A percentile compares a stretch with the other conserved stretches of the same genome.
Conservation (phyloP, 2,113 vertebrate genomes). For the Hemicordylus capensis region DNA sequence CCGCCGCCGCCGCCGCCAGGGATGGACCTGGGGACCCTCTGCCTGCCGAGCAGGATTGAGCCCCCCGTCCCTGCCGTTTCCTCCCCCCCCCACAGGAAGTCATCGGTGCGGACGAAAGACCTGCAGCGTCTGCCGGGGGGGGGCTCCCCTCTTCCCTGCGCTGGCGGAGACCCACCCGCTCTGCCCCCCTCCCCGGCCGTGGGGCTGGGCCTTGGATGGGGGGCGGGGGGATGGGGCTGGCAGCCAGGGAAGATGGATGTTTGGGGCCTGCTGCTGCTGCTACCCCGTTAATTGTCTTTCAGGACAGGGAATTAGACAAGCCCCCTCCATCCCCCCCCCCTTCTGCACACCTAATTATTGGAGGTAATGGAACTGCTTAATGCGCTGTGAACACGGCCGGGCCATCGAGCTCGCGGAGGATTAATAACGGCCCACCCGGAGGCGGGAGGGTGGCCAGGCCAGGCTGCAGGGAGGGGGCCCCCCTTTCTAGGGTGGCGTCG, state of each 20-base stretch:
- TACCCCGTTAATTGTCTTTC: constrained; percentile 84
- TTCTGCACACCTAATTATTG: constrained; percentile 86
- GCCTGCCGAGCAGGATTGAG: too few species aligned
- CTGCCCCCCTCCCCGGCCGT: background rate
- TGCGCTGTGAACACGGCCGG: constrained; percentile 83
- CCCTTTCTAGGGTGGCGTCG: background rate
- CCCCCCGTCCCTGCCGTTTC: too few species aligned
- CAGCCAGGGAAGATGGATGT: constrained; percentile 84
- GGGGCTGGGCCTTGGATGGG: background rate
- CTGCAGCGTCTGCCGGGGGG: too few species aligned
- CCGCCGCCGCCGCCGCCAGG: too few species aligned
- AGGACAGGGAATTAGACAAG: constrained; percentile 84
- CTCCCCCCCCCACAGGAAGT: too few species aligned
- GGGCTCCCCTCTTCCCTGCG: too few species aligned
- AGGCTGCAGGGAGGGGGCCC: background rate
- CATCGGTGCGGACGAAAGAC: too few species aligned
- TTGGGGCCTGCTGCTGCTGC: constrained; percentile 73
- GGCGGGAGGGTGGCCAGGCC: constrained; percentile 10
- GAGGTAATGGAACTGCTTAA: constrained; percentile 88
- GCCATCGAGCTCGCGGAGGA: constrained; percentile 60
- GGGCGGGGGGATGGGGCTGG: constrained; percentile 71
- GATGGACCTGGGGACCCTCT: too few species aligned
- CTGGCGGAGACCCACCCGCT: background rate
- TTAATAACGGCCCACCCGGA: constrained; percentile 66
- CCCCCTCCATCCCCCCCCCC: constrained; percentile 46